Evolutionary conservation across 2,888 invertebrate species (phyloP).

Genomic region (Orthosia gothica): DNA sequence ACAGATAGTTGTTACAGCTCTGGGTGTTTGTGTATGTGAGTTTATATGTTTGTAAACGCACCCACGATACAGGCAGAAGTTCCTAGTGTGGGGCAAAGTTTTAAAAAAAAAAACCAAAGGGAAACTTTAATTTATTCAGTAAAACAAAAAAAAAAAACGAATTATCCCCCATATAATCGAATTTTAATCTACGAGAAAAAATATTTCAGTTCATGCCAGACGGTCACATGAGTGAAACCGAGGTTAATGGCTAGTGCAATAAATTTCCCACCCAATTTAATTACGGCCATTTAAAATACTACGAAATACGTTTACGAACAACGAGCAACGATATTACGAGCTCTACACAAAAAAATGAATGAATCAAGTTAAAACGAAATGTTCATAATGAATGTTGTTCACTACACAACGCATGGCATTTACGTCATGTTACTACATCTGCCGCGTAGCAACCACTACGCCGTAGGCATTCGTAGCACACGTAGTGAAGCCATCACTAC

Average conservation of each 20-base stretch:
- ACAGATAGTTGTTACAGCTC: too few relatives aligned
- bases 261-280: constrained; percentile 64
- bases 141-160: neutral
- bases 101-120: too few relatives aligned
- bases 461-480: constrained; percentile 32
- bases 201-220: constrained; percentile 43
- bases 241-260: constrained; percentile 62
- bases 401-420: constrained; percentile 56
- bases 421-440: constrained; percentile 44
- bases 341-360: constrained; percentile 49
- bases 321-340: constrained; percentile 51
- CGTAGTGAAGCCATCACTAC: too few relatives aligned
- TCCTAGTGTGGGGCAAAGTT: too few relatives aligned
- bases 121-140: neutral
- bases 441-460: constrained; percentile 56
- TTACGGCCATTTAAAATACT: constrained; percentile 65
- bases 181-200: constrained; percentile 36
- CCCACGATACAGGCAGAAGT: too few relatives aligned
- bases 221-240: constrained; percentile 53
- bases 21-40: too few relatives aligned
- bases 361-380: constrained; percentile 55
- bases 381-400: constrained; percentile 50
- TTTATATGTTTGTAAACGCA: too few relatives aligned
- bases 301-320: too few relatives aligned
- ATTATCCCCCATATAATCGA: constrained; percentile 20